Base-by-base conservation (phyloP, 2,797 vertebrate species). In the Novumbra hubbsi region DNA sequence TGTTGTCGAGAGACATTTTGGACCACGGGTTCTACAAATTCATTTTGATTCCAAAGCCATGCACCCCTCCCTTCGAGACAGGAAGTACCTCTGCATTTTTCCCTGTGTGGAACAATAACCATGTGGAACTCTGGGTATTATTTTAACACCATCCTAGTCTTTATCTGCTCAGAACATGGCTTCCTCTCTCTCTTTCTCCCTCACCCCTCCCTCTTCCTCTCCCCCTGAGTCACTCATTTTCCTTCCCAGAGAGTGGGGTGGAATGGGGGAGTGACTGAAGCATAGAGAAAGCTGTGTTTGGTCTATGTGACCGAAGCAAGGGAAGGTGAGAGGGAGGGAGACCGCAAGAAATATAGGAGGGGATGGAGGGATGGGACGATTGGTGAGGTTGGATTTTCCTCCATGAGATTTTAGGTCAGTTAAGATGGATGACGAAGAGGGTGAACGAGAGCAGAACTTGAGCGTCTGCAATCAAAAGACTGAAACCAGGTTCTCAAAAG, bases 111-210 rank as follows among this genome's bases (percentile, higher is more conserved):
- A 93, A 93, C 92, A 94, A 94, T 93, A 94, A 93, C 91, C 92
- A 80, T 65, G 87, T 89, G 86, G 88, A 90, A 91, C 82, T 86
- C 88, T 88, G 87, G 88, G 86, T 93, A 93, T 94, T 94, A 93
- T 93, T 92, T 90, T 92, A 92, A 88, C 91, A 87, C 90, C 85
- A 75, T 91, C 89, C 91, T 88, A 76, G 84, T 91, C 94, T 96
- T 96, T 96, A 96, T 96, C 96, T 96, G 88, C 92, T 75, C 92
- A 80, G 83, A 91, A 88, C 95, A 95, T 95, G 88, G 90, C 94
- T 96, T 96, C 95, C 95, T 95, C 89, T 82, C 65, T 41, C 65
- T 41, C 15, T 41, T 21, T 14, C 65, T 66, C 64, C 28, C 30
- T 28, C n/a, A 15, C 62, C 27, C 34, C 24, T 84, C 83, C 83